phyloP scores from a whole-genome alignment of 2,888 invertebrate genomes.

The Ceriagrion tenellum region DNA sequence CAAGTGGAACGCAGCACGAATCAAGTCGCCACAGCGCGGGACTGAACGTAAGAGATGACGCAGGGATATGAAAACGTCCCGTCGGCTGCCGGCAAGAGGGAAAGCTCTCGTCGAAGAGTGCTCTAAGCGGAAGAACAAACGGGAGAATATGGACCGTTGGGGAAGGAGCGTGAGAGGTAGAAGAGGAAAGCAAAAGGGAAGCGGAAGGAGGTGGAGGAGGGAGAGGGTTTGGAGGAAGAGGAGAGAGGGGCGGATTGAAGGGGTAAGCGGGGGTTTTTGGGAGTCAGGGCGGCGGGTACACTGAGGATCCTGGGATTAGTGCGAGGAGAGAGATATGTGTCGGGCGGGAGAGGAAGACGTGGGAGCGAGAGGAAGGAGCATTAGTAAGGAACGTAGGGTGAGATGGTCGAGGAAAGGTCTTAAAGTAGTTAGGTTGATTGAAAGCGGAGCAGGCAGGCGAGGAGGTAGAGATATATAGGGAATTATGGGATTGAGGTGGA shows the following conservation, averaged over 20 bases:
- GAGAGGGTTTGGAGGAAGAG: background rate
- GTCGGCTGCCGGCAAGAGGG: too few species aligned
- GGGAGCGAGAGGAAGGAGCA: background rate
- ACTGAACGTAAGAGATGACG: too few species aligned
- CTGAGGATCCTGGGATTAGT: background rate
- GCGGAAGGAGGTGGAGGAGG: too few species aligned
- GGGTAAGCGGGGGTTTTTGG: background rate
- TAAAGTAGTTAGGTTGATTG: background rate
- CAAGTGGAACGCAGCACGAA: too few species aligned
- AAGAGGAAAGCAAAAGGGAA: background rate
- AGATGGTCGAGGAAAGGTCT: constrained; percentile 21
- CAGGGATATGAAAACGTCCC: too few species aligned
- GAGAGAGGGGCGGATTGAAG: background rate
- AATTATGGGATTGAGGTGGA: background rate
- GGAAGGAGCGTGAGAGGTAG: background rate
- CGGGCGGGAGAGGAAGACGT: background rate
- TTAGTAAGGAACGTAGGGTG: background rate
- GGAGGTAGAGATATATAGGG: background rate
- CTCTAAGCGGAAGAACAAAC: constrained; percentile 19
- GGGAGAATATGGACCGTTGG: background rate
- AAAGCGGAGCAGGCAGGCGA: background rate
- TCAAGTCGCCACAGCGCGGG: too few species aligned
- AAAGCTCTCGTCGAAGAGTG: background rate
- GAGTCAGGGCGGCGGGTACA: background rate
- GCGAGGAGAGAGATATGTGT: background rate